Percentiles rank a stretch among this genome's conserved stretches.
phyloP scores from a whole-genome alignment of 2,888 invertebrate genomes.

The Chromoteleia sp. region DNA sequence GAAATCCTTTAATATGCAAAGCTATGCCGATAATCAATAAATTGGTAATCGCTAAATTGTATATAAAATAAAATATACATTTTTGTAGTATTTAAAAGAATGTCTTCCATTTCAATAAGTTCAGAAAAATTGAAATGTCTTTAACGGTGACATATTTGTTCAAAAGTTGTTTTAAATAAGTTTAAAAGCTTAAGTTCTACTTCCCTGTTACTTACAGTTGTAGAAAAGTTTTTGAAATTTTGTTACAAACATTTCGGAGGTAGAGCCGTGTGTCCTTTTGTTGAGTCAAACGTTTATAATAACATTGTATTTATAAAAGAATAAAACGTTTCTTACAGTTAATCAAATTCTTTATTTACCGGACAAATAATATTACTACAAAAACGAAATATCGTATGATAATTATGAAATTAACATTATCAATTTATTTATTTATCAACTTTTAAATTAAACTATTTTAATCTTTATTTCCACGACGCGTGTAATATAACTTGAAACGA shows the following conservation, averaged over 20 bases:
- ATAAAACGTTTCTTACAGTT: too few relatives aligned
- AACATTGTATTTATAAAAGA: too few relatives aligned
- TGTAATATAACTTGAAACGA: not conserved
- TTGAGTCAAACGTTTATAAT: constrained; percentile 16
- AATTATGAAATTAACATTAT: too few relatives aligned
- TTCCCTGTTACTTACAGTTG: constrained; percentile 33
- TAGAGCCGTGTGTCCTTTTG: not conserved
- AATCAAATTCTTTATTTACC: too few relatives aligned
- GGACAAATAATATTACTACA: too few relatives aligned
- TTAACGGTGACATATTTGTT: constrained; percentile 43
- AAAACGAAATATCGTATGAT: too few relatives aligned
- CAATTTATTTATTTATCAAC: too few relatives aligned
- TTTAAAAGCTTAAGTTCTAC: constrained; percentile 44
- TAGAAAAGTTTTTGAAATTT: constrained; percentile 40
- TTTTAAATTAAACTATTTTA: not conserved
- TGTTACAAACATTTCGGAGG: constrained; percentile 28
- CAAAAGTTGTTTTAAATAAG: constrained; percentile 47
- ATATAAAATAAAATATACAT: too few relatives aligned
- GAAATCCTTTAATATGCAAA: too few relatives aligned
- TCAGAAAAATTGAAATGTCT: constrained; percentile 24
- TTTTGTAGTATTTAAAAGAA: too few relatives aligned
- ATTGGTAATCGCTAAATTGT: too few relatives aligned
- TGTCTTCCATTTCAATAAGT: not conserved
- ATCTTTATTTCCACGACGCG: not conserved
- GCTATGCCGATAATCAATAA: too few relatives aligned